Evolutionary conservation across 2,888 invertebrate genomes (phyloP).

Genomic region (Hirtodrosophila duncani): DNA sequence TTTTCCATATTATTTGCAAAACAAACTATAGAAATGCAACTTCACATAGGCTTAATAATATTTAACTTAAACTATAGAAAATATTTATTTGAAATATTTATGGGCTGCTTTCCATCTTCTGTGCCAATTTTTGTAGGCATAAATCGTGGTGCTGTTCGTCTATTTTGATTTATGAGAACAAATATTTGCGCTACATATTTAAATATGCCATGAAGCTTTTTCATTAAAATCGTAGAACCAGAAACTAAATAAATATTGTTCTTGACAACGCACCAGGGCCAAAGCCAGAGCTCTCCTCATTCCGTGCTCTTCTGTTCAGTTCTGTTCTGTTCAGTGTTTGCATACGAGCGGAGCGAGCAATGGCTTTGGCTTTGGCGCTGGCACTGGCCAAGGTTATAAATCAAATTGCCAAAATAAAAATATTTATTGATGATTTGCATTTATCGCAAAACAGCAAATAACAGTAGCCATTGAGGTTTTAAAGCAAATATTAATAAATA

Average conservation of each 20-base stretch:
- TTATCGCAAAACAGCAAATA: slow-evolving; percentile 38
- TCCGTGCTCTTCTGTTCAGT: slow-evolving; percentile 47
- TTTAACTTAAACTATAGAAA: no score
- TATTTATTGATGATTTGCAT: slow-evolving; percentile 32
- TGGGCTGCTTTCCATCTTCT: no score
- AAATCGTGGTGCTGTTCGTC: slow-evolving; percentile 39
- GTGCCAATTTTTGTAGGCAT: no score
- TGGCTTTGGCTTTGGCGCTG: no score
- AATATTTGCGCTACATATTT: slow-evolving; percentile 46
- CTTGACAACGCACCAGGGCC: no score
- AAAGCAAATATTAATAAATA: slow-evolving; percentile 43
- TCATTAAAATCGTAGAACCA: slow-evolving; percentile 52
- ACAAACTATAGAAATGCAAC: no score
- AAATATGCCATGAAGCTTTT: slow-evolving; percentile 43
- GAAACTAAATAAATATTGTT: slow-evolving; percentile 52
- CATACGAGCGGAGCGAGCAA: no score
- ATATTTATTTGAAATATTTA: no score
- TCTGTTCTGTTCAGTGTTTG: no score
- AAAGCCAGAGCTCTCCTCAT: slow-evolving; percentile 27
- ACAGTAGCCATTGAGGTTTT: slow-evolving; percentile 25
- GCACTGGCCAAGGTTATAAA: slow-evolving; percentile 52
- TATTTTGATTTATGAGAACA: slow-evolving; percentile 45
- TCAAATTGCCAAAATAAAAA: slow-evolving; percentile 43
- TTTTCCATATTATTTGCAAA: no score
- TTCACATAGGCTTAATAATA: no score